Conservation (phyloP, 2,797 vertebrate genomes). For the Hyperoplus lanceolatus region DNA sequence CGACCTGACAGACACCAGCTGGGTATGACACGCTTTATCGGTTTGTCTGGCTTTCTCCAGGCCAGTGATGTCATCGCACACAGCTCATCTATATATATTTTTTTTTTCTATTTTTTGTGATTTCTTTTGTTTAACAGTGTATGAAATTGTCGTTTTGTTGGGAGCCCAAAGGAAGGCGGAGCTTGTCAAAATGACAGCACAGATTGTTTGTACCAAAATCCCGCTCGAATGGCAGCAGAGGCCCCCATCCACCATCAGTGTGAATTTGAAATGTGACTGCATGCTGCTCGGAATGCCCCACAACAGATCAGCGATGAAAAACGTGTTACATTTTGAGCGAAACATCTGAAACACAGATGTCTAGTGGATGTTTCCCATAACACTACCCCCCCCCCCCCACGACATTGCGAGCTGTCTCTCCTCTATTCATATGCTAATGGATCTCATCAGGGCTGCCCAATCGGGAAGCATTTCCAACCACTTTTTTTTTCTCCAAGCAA, state of each 20-base stretch:
- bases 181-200: conserved; percentile 66
- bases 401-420: conserved; percentile 74
- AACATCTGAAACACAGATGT: conserved; percentile 83
- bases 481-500: conserved; percentile 72
- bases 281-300: conserved; percentile 53
- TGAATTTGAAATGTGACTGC: conserved; percentile 70
- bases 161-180: conserved; percentile 56
- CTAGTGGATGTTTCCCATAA: conserved; percentile 78
- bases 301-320: conserved; percentile 68
- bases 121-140: conserved; percentile 70
- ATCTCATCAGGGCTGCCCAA: conserved; percentile 76
- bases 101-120: conserved; percentile 45
- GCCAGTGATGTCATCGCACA: conserved; percentile 55
- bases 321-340: conserved; percentile 75
- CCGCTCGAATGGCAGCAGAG: conserved; percentile 53
- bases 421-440: conserved; percentile 82
- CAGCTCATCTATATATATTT: conserved; percentile 54
- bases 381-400: conserved; percentile 75
- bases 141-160: conserved; percentile 57
- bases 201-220: conserved; percentile 60
- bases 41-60: conserved; percentile 56
- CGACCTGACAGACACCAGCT: conserved; percentile 74
- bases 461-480: conserved; percentile 71
- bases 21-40: conserved; percentile 71
- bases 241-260: conserved; percentile 46